Evolutionary conservation across 2,888 invertebrate species (phyloP).

Genomic region (Gryllus longicercus): DNA sequence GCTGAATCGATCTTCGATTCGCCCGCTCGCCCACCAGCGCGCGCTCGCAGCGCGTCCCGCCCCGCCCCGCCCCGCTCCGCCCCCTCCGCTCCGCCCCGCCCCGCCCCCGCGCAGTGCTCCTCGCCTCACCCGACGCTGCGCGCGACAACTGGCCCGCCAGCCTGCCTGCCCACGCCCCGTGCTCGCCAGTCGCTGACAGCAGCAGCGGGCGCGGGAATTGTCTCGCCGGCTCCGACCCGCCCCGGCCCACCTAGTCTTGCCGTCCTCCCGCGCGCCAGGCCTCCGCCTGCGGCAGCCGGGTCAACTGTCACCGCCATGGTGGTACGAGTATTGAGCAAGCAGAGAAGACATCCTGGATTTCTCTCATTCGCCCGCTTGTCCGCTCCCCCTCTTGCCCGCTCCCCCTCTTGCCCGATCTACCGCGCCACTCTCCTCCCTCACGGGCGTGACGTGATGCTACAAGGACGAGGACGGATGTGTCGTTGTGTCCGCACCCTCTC

Average conservation of each 20-base stretch:
- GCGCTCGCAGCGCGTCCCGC: neutral
- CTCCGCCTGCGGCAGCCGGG: neutral
- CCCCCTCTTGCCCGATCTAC: neutral
- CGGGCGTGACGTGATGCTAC: neutral
- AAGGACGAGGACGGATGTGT: neutral
- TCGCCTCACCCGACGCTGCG: neutral
- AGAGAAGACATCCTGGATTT: neutral
- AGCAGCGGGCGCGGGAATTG: neutral
- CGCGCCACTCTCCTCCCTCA: neutral
- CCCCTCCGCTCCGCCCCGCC: neutral
- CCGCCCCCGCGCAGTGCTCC: neutral
- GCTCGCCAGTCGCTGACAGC: neutral
- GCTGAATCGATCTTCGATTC: conserved; percentile 17
- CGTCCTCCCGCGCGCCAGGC: neutral
- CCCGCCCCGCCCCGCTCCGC: neutral
- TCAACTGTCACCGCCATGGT: neutral
- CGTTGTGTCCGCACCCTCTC: neutral
- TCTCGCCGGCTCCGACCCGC: neutral
- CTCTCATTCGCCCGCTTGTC: neutral
- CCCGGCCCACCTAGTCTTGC: neutral
- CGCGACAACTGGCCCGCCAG: neutral
- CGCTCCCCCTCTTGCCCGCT: neutral
- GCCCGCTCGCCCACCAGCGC: neutral
- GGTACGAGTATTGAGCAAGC: neutral
- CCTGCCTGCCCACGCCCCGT: neutral